Evolutionary conservation across 23 tunicate genomes (phyloP).

Genomic region (Ascidia mentula): DNA sequence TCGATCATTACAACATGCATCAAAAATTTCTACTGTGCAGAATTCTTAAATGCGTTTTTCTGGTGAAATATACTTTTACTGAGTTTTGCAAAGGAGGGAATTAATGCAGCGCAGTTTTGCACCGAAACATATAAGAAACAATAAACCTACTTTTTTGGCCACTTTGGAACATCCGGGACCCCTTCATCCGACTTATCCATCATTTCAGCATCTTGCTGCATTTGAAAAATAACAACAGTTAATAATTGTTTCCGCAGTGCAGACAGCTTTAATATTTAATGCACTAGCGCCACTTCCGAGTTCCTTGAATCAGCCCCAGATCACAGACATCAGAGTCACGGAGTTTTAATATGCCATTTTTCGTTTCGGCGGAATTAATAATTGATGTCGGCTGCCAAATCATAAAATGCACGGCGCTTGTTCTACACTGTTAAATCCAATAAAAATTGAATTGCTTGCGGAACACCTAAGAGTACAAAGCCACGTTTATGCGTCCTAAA

Average conservation of each 20-base stretch:
- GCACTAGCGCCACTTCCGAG: not conserved
- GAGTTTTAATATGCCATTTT: not conserved
- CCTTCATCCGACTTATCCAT: not conserved
- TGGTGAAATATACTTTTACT: no score
- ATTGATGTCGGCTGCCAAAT: conserved; percentile 1
- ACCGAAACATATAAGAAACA: no score
- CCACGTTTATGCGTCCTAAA: not conserved
- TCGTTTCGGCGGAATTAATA: not conserved
- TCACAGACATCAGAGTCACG: not conserved
- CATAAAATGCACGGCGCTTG: not conserved
- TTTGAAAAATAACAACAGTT: not conserved
- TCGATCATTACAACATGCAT: no score
- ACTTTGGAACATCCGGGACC: not conserved
- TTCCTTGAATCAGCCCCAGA: not conserved
- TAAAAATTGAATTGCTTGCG: not conserved
- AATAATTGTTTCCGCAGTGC: not conserved
- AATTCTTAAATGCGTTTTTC: no score
- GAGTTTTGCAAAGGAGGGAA: no score
- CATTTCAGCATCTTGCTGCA: not conserved
- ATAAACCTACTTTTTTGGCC: not conserved
- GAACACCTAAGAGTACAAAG: not conserved
- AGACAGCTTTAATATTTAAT: not conserved
- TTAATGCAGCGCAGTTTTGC: no score
- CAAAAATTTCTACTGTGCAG: no score
- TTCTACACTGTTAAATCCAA: not conserved